Conservation (phyloP, 2,888 invertebrate genomes). For the Ophonus ardosiacus region DNA sequence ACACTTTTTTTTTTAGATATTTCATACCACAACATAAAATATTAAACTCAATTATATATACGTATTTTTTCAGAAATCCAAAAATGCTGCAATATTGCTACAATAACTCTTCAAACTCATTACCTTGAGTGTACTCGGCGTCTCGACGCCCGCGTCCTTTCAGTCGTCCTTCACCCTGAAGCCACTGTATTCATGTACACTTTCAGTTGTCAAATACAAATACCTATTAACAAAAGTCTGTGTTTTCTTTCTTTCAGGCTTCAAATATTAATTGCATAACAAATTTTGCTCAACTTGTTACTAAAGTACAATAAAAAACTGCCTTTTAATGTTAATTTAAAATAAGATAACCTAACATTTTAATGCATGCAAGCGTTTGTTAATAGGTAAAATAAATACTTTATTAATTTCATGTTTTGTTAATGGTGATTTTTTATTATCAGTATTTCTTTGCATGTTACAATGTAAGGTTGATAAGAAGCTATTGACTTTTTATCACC, state of each 20-base stretch:
- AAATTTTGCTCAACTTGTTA: background rate
- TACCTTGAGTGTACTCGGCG: constrained; percentile 2
- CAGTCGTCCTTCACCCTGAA: constrained; percentile 11
- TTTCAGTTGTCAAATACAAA: constrained; percentile 15
- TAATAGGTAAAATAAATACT: background rate
- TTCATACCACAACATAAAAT: too few relatives aligned
- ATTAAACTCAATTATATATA: too few relatives aligned
- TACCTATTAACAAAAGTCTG: background rate
- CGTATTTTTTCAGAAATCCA: too few relatives aligned
- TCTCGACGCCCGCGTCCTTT: background rate
- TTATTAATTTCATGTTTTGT: background rate
- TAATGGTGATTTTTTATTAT: background rate
- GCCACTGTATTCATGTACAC: background rate
- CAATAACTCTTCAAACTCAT: background rate
- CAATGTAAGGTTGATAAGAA: background rate
- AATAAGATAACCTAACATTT: constrained; percentile 11
- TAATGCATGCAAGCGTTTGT: background rate
- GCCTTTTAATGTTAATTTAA: background rate
- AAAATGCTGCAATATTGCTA: background rate
- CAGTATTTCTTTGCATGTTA: background rate
- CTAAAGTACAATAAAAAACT: background rate
- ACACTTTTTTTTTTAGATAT: background rate
- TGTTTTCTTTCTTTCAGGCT: background rate
- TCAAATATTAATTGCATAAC: background rate
- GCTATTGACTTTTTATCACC: constrained; percentile 5